Base-by-base conservation (phyloP, 2,888 invertebrate genomes). In the Gortyna flavago region DNA sequence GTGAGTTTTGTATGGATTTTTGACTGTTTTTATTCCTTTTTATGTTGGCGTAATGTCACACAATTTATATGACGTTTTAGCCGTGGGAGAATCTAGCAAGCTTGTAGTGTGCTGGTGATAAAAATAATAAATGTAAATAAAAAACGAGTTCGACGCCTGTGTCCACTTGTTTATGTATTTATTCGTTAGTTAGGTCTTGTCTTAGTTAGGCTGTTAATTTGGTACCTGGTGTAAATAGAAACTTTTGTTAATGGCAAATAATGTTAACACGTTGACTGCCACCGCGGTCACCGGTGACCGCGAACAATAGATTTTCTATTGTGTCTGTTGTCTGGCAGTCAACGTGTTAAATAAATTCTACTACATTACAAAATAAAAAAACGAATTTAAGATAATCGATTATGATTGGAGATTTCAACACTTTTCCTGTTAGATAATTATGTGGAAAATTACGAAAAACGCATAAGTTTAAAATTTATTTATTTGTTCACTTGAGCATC, bases 21-120 rank as follows among this genome's bases (percentile, higher is more conserved):
- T 84, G 84, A 85, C 87, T 87, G 88, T 85, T 84, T 83, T 82
- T 77, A 77, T 87, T 84, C 72, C 62, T 74, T 82, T 79, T 80
- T 72, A 65, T 83, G 29, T 51, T 67, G 62, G 61, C 51, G 76
- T 75, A 71, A 72, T 81, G 81, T 84, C 80, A 68, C 29, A 75
- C 78, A 57, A 68, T 80, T 83, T 83, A 77, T 77, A 54, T 81
- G 77, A 77, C 69, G 38, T 35, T 75, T 51, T 59, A 66, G 61
- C 73, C 81, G 80, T 87, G 87, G 85, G 87, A 86, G 80, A 78
- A 78, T 61, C 0, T 38, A 35, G 8, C 16, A 25, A 25, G 32
- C 18, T 38, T 11, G 16, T 29, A 38, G 21, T 59, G 44, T 54
- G 66, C 71, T 51, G 32, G 29, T 70, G 69, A 38, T 2, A 21